Percentiles rank a stretch among this genome's conserved stretches.
Conservation (phyloP, 2,113 vertebrate genomes). For the Lipotes vexillifer region DNA sequence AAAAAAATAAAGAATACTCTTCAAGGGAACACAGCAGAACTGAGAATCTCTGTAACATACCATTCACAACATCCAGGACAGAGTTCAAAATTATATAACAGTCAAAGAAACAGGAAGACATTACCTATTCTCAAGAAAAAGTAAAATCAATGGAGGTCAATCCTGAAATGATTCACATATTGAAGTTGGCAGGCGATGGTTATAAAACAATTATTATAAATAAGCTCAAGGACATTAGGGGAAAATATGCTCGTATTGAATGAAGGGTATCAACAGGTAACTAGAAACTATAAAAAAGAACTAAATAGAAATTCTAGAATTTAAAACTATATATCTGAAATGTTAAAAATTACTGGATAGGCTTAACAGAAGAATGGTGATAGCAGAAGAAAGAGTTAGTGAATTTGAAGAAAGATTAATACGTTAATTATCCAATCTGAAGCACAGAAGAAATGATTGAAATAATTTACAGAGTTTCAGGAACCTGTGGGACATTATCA, state of each 20-base stretch:
- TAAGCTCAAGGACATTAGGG: background rate
- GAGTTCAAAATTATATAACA: background rate
- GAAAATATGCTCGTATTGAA: background rate
- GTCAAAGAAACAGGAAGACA: background rate
- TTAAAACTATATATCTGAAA: background rate
- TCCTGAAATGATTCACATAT: background rate
- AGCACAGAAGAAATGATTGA: background rate
- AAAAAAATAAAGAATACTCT: background rate
- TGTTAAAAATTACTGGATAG: background rate
- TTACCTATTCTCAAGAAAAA: background rate
- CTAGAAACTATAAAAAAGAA: background rate
- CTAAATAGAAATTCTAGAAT: slow-evolving; percentile 20
- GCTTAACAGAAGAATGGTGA: background rate
- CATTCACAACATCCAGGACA: background rate
- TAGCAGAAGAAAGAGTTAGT: background rate
- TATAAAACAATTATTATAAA: background rate
- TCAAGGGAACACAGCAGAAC: background rate
- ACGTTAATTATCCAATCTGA: background rate
- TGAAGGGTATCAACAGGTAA: background rate
- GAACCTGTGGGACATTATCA: background rate
- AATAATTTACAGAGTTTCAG: background rate
- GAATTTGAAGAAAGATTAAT: background rate
- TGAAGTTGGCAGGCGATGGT: background rate
- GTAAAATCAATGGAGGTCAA: background rate
- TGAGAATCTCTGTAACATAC: background rate